Base-by-base conservation (phyloP, 2,797 vertebrate species). In the Phataginus tricuspis region DNA sequence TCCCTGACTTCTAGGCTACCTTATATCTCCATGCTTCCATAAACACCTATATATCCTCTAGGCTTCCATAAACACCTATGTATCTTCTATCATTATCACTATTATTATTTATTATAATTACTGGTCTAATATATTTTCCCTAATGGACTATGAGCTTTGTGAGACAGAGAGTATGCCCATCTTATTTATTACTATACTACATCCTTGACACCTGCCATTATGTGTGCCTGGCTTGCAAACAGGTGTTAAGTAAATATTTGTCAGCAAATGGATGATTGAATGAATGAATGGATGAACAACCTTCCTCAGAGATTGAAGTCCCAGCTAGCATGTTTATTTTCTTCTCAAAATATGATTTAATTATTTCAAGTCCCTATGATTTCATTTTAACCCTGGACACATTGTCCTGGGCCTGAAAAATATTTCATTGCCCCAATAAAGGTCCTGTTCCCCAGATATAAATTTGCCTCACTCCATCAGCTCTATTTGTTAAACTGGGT, bases 261-360 rank as follows among this genome's bases (percentile, higher is more conserved):
- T 49, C 55, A 11, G 9, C n/a, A 71, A 90, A 79, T 61, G 29
- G 45, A 39, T 92, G 37, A 86, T 2, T 53, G 37, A 71, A 37
- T n/a, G 14, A 69, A 6, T 83, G 34, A 94, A 79, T 71, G n/a
- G 53, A 61, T 61, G 29, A 71, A 69, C 21, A 78, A 59, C 1
- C 7, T 68, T 86, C 27, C 53, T 37, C 16, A 29, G 19, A 90
- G 55, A 51, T 25, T 80, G 1, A 93, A 82, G 9, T 87, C 5
- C 25, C 53, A 55, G 39, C 7, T 45, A 57, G 5, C 4, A 4
- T 68, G 27, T 69, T 66, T 59, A 51, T 86, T 94, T 86, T 74
- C 63, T 95, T 96, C 88, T 45, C 69, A 89, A 91, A 95, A 80
- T 84, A 51, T 55, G 6, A 66, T 69, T 94, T 49, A 80, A 37